These are phyloP conservation scores for Eidolon helvum DNA, from an alignment of 2,113 vertebrate genomes.

Conservation along the genomic window DNA sequence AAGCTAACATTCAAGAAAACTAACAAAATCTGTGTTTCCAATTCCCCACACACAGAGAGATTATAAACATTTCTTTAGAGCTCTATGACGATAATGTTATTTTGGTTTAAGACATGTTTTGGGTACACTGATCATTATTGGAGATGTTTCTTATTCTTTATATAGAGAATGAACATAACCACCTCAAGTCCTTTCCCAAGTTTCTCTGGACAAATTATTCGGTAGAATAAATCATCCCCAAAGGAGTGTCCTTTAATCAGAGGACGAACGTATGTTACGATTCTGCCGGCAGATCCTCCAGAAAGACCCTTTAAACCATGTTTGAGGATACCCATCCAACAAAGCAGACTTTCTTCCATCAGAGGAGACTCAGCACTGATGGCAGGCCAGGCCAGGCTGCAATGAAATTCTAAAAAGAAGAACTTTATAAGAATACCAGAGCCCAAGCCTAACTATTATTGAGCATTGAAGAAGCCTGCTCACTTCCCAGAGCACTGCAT, in stretches of 20 bases:
- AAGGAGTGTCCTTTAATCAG: neutral
- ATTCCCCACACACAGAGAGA: neutral
- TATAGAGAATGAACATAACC: neutral
- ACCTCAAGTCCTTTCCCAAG: neutral
- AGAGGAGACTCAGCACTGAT: neutral
- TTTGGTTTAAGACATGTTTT: constrained; percentile 25
- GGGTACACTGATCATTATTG: neutral
- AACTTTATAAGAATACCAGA: constrained; percentile 20
- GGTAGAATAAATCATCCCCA: neutral
- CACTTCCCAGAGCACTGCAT: constrained; percentile 18
- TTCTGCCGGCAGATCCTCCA: neutral
- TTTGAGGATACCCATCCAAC: neutral
- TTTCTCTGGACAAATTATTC: neutral
- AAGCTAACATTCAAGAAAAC: neutral
- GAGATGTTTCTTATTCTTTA: neutral
- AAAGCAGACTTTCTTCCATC: neutral
- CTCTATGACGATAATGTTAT: neutral
- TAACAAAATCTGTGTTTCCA: constrained; percentile 13
- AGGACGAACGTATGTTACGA: neutral
- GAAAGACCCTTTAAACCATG: neutral
- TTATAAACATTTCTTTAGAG: neutral
- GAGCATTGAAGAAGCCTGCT: neutral
- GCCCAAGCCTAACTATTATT: neutral
- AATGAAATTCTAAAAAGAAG: neutral
- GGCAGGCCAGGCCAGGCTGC: neutral